These are phyloP conservation scores for Novumbra hubbsi DNA, from an alignment of 2,797 vertebrate genomes.

Conservation along the genomic window DNA sequence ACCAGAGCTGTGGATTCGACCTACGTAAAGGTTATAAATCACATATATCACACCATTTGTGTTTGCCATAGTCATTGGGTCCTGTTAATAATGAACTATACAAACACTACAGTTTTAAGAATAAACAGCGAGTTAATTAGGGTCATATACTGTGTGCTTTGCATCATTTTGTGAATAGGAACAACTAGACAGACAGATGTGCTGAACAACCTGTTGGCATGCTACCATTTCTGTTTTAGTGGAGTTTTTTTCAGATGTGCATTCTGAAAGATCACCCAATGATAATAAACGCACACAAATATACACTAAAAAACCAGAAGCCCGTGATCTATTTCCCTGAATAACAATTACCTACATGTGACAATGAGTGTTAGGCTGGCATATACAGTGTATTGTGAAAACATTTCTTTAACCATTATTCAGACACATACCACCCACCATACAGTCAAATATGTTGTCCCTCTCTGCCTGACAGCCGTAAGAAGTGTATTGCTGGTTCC, in stretches of 20 bases:
- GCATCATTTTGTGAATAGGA: neutral
- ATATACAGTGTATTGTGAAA: no score
- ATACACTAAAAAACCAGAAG: neutral
- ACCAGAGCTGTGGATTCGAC: no score
- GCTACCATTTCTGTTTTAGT: neutral
- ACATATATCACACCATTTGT: neutral
- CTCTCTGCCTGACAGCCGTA: no score
- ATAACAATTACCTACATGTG: neutral
- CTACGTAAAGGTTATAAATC: no score
- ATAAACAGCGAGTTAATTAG: neutral
- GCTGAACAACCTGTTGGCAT: neutral
- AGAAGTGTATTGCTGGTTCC: no score
- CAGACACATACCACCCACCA: no score
- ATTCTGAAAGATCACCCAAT: neutral
- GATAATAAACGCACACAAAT: neutral
- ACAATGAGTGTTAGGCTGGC: neutral
- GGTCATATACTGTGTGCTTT: neutral
- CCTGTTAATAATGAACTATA: neutral
- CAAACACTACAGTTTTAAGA: neutral
- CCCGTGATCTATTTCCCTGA: neutral
- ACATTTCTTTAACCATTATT: neutral
- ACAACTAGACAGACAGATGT: neutral
- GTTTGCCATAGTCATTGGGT: neutral
- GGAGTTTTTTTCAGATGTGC: neutral
- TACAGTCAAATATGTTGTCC: no score